Conservation (phyloP, 2,888 invertebrate genomes). For the Acanthopleura granulata region DNA sequence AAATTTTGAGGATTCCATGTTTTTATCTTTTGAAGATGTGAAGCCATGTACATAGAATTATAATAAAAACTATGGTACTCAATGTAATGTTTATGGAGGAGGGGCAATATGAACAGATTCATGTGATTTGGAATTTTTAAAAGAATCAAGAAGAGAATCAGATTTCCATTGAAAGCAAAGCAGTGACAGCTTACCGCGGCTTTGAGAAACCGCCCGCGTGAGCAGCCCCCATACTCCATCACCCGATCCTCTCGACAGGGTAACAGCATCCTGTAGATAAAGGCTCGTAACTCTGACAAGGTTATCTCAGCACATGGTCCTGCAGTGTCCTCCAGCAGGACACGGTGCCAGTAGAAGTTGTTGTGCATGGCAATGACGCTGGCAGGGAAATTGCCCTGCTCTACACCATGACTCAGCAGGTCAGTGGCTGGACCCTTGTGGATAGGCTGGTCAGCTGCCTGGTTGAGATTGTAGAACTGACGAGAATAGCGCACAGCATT, state of each 20-base stretch:
- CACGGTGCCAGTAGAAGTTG: slow-evolving; percentile 61
- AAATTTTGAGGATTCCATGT: too few species aligned
- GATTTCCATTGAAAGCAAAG: background rate
- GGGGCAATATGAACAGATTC: too few species aligned
- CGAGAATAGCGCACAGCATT: slow-evolving; percentile 54
- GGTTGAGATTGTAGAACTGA: slow-evolving; percentile 49
- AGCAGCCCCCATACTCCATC: slow-evolving; percentile 58
- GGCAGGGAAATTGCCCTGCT: slow-evolving; percentile 39
- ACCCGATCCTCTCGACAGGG: slow-evolving; percentile 46
- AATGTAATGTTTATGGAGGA: background rate
- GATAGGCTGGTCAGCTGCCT: slow-evolving; percentile 15
- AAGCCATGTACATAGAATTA: too few species aligned
- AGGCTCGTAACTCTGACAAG: slow-evolving; percentile 48
- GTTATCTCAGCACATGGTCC: slow-evolving; percentile 50
- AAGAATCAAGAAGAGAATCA: too few species aligned
- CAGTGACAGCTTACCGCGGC: background rate
- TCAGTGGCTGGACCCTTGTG: slow-evolving; percentile 20
- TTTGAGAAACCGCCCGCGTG: background rate
- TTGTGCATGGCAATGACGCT: slow-evolving; percentile 56
- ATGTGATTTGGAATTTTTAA: too few species aligned
- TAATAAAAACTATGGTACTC: too few species aligned
- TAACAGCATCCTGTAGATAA: slow-evolving; percentile 58
- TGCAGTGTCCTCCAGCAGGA: slow-evolving; percentile 44
- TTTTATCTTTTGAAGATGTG: too few species aligned
- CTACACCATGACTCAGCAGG: slow-evolving; percentile 36